phyloP scores from a whole-genome alignment of 2,113 vertebrate genomes.

The rabbit (Oryctolagus cuniculus) region mOryCun1.1 NC_091443.1:46144001-46144500 shows the following conservation, averaged over 20 bases:
- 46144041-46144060: neutral
- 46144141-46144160: neutral
- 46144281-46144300: neutral
- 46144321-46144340: neutral
- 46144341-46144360: neutral
- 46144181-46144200: neutral
- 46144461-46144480: neutral
- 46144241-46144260: neutral
- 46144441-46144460: neutral
- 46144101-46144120: neutral
- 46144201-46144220: neutral
- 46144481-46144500: neutral
- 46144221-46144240: neutral
- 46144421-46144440: neutral
- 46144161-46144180: neutral
- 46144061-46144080: neutral
- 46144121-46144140: neutral
- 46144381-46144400: neutral
- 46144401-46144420: neutral
- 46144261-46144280: neutral
- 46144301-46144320: neutral
- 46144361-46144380: neutral
- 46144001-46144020: neutral
- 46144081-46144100: neutral
- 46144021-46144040: neutral